Percentiles rank a stretch among this genome's conserved stretches.
These are phyloP conservation scores for Macrobrachium nipponense DNA, from an alignment of 1,140 invertebrate genomes.

Conservation along the genomic window DNA sequence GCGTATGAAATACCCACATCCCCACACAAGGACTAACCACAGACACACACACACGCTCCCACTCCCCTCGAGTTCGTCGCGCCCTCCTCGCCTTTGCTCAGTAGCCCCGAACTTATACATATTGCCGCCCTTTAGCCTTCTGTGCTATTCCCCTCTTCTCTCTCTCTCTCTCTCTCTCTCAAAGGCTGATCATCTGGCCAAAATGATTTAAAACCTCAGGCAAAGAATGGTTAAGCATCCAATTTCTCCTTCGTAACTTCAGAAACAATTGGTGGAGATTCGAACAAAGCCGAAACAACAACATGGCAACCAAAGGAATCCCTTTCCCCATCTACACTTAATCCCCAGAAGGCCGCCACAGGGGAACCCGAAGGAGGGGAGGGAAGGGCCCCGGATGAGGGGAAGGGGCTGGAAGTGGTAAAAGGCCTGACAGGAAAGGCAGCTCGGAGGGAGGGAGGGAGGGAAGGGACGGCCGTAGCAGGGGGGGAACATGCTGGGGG, in stretches of 20 bases:
- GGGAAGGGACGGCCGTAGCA: neutral
- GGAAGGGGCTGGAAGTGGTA: neutral
- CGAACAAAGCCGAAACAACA: too few species aligned
- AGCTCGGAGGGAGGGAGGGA: neutral
- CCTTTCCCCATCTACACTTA: neutral
- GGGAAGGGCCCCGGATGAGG: neutral
- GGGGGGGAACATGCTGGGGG: too few species aligned
- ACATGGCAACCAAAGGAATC: too few species aligned
- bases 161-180: slow-evolving; percentile 7
- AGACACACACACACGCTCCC: too few species aligned
- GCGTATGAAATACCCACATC: too few species aligned
- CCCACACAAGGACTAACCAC: too few species aligned
- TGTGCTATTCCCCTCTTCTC: neutral
- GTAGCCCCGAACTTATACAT: neutral
- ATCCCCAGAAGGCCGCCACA: neutral
- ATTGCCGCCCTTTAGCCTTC: neutral
- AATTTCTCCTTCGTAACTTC: too few species aligned
- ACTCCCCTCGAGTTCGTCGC: neutral
- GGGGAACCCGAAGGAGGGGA: neutral
- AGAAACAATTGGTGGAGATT: too few species aligned
- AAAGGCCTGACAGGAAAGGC: neutral
- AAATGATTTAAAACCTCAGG: neutral
- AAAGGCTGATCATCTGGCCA: neutral
- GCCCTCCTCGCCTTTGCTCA: neutral
- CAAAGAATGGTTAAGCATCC: neutral